Conservation (phyloP, 2,888 invertebrate genomes). For the Chorisops tibialis region DNA sequence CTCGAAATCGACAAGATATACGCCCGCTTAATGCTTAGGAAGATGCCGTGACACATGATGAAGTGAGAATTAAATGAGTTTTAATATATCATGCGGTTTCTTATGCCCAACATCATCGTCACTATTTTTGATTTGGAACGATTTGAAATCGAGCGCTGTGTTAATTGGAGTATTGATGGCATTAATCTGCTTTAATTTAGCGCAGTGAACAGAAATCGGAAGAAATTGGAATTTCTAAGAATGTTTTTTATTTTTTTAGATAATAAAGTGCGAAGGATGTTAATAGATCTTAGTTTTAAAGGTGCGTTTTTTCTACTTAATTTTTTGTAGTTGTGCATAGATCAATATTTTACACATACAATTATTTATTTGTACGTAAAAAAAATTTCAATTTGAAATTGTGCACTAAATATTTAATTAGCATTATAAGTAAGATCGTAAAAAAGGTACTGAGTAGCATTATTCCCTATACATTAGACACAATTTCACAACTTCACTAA, state of each 20-base stretch:
- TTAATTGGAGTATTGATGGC: slow-evolving; percentile 17
- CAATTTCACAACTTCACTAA: too few species aligned
- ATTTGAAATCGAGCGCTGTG: neutral
- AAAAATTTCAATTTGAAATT: too few species aligned
- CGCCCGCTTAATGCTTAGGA: neutral
- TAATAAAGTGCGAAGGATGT: neutral
- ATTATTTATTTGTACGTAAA: too few species aligned
- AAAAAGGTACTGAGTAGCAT: too few species aligned
- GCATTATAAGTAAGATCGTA: too few species aligned
- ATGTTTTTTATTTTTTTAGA: neutral
- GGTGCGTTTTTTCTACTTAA: too few species aligned
- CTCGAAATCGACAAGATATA: slow-evolving; percentile 1
- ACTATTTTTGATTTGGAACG: slow-evolving; percentile 13
- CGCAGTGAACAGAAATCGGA: neutral
- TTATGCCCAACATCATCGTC: slow-evolving; percentile 8
- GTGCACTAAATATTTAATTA: too few species aligned
- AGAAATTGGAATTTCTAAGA: neutral
- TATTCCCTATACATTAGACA: too few species aligned
- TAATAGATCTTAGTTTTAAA: too few species aligned
- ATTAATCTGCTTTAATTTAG: slow-evolving; percentile 21
- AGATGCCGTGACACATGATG: slow-evolving; percentile 2
- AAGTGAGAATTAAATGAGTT: slow-evolving; percentile 15
- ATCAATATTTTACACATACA: too few species aligned
- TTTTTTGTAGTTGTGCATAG: too few species aligned
- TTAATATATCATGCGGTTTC: slow-evolving; percentile 13